phyloP scores from a whole-genome alignment of 2,888 invertebrate genomes.

The Drosophila gaucha region DNA sequence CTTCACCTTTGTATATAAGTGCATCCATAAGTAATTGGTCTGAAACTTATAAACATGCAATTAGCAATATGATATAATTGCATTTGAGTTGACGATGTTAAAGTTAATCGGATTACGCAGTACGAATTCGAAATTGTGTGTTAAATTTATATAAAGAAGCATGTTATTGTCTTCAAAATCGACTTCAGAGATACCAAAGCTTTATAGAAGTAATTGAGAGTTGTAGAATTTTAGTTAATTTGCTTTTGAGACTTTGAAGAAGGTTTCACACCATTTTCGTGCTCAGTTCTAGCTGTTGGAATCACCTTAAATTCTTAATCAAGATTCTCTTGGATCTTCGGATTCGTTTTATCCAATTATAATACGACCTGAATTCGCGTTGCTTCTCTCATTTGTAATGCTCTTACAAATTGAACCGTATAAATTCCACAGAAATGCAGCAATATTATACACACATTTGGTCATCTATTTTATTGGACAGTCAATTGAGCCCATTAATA shows the following conservation, averaged over 20 bases:
- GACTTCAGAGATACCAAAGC: neutral
- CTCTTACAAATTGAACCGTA: constrained; percentile 44
- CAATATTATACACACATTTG: constrained; percentile 43
- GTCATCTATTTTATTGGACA: constrained; percentile 54
- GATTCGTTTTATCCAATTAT: neutral
- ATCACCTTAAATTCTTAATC: neutral
- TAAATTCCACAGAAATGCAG: constrained; percentile 35
- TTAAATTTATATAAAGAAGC: neutral
- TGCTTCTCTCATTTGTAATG: constrained; percentile 45
- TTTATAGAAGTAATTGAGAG: neutral
- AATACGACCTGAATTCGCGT: constrained; percentile 14
- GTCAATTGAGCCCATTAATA: constrained; percentile 61
- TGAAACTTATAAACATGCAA: constrained; percentile 18
- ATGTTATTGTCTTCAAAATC: neutral
- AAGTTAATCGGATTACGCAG: constrained; percentile 6
- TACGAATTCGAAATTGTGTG: neutral
- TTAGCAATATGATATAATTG: constrained; percentile 24
- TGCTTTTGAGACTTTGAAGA: too few species aligned
- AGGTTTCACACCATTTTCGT: neutral
- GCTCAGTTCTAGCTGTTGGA: neutral
- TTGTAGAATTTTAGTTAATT: neutral
- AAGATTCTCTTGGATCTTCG: neutral
- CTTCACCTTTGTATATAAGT: constrained; percentile 1
- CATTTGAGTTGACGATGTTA: neutral
- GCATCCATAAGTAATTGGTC: constrained; percentile 30